phyloP scores from a whole-genome alignment of 2,888 invertebrate genomes.

The Nycteola revayana region DNA sequence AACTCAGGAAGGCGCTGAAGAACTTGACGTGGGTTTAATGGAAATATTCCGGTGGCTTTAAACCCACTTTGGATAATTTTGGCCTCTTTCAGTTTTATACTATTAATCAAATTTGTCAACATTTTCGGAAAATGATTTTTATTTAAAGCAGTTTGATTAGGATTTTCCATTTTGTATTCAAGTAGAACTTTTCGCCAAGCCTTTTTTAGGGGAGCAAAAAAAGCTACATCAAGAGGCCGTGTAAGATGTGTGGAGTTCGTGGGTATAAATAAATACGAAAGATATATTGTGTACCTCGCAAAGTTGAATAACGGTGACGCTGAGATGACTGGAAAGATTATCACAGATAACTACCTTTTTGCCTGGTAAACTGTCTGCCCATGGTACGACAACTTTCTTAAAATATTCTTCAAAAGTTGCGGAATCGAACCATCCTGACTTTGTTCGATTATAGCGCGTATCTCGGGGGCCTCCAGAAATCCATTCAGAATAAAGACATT shows the following conservation, averaged over 20 bases:
- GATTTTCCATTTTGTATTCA: constrained; percentile 6
- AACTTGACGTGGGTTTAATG: no score
- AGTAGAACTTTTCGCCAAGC: no score
- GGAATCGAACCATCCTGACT: constrained; percentile 47
- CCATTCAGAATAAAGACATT: constrained; percentile 48
- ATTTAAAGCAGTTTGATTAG: no score
- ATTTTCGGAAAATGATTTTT: no score
- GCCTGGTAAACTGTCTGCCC: constrained; percentile 23
- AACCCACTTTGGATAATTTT: no score
- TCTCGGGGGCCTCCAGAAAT: constrained; percentile 40
- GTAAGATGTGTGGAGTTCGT: constrained; percentile 11
- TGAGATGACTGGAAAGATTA: constrained; percentile 16
- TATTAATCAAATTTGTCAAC: no score
- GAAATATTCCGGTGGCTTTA: no score
- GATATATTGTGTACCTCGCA: constrained; percentile 8
- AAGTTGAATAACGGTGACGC: constrained; percentile 7
- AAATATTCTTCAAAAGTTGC: constrained; percentile 26
- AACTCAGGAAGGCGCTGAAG: no score
- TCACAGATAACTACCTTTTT: constrained; percentile 17
- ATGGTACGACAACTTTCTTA: no score
- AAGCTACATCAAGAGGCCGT: constrained; percentile 6
- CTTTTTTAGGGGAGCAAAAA: constrained; percentile 6
- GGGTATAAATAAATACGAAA: constrained; percentile 11
- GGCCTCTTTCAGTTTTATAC: no score
- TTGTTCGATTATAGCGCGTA: constrained; percentile 32